A percentile compares a stretch with the other conserved stretches of the same genome.
Conservation (phyloP, 1,140 invertebrate species). For the Leguminivora glycinivorella region DNA sequence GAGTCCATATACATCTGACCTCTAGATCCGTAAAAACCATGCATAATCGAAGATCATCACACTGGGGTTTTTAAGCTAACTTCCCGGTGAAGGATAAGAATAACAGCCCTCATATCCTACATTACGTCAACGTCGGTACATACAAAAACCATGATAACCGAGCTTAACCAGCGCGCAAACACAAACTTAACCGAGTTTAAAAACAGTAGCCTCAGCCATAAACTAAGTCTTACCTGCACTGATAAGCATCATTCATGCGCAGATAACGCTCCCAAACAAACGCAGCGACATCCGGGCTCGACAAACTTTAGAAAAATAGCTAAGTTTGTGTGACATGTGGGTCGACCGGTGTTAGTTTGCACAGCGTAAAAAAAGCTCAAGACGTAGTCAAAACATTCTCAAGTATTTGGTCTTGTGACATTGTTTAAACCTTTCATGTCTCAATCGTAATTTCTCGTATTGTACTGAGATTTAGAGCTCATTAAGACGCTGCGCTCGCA, state of each 20-base stretch:
- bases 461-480: not conserved
- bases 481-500: too few relatives aligned
- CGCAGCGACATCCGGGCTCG: constrained; percentile 54
- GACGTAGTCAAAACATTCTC: constrained; percentile 4
- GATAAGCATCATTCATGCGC: constrained; percentile 63
- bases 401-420: not conserved
- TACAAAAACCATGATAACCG: constrained; percentile 13
- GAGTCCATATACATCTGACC: not conserved
- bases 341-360: constrained; percentile 32
- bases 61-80: not conserved
- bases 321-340: constrained; percentile 44
- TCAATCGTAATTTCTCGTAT: not conserved
- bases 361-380: not conserved
- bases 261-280: constrained; percentile 58
- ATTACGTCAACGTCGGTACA: constrained; percentile 11
- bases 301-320: constrained; percentile 47
- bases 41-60: not conserved
- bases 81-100: not conserved
- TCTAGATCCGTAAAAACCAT: not conserved
- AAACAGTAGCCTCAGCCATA: constrained; percentile 59
- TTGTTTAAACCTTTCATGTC: too few relatives aligned
- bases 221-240: constrained; percentile 55
- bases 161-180: constrained; percentile 3
- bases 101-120: constrained; percentile 7
- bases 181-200: constrained; percentile 24